A percentile compares a stretch with the other conserved stretches of the same genome.
Conservation (phyloP, 2,113 vertebrate species). For the Stegostoma tigrinum region DNA sequence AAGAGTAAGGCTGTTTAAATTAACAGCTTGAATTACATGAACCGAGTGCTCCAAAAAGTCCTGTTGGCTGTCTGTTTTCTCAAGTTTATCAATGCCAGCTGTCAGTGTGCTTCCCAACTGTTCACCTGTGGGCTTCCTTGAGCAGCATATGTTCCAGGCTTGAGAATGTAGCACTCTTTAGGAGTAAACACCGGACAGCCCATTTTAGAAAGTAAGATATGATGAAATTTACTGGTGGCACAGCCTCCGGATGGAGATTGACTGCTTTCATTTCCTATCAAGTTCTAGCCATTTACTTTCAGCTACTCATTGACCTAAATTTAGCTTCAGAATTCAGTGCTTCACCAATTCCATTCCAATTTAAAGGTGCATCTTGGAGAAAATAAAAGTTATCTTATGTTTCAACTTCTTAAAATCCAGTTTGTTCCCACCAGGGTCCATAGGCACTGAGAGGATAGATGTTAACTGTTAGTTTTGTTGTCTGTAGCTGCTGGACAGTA, state of each 20-base stretch:
- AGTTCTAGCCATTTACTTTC: not conserved
- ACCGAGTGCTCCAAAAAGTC: not conserved
- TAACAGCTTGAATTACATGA: conserved; percentile 25
- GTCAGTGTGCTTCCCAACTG: not conserved
- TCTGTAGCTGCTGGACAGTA: not conserved
- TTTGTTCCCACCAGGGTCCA: not conserved
- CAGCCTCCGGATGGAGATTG: not conserved
- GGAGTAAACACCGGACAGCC: not conserved
- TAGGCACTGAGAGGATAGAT: not conserved
- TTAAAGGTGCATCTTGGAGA: not conserved
- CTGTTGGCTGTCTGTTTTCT: not conserved
- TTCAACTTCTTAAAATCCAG: not conserved
- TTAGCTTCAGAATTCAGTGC: not conserved
- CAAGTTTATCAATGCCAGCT: conserved; percentile 17
- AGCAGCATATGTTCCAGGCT: not conserved
- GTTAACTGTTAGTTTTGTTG: not conserved
- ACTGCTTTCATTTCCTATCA: not conserved
- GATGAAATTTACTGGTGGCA: not conserved
- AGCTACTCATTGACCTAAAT: not conserved
- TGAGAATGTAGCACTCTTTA: not conserved
- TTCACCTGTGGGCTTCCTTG: not conserved
- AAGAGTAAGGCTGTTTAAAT: conserved; percentile 27
- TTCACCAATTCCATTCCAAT: not conserved
- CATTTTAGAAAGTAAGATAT: not conserved
- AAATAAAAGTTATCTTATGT: no score